These are phyloP conservation scores for Catagonus wagneri DNA, from an alignment of 2,113 vertebrate species.

Conservation along the genomic window DNA sequence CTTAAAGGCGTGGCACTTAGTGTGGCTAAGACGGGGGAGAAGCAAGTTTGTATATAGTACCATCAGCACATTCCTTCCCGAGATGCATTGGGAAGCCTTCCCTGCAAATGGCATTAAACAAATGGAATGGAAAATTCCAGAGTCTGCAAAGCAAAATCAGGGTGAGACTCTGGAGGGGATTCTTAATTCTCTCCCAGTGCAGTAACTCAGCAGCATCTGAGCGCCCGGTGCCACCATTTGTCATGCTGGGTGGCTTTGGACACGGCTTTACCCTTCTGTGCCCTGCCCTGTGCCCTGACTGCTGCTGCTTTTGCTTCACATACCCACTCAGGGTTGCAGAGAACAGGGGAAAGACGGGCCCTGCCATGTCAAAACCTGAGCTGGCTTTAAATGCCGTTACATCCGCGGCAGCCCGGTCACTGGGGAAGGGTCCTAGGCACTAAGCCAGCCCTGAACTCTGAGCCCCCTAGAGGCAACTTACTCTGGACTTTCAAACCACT, in stretches of 20 bases:
- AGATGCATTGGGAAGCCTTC: not conserved
- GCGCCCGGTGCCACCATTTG: not conserved
- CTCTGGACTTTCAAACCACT: not conserved
- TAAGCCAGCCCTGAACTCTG: not conserved
- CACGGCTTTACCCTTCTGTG: not conserved
- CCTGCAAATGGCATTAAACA: not conserved
- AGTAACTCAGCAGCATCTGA: not conserved
- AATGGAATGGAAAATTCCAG: conserved; percentile 68
- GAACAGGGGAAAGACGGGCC: not conserved
- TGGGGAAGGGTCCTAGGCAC: not conserved
- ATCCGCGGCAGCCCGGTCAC: not conserved
- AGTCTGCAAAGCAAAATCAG: not conserved
- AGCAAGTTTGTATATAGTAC: not conserved
- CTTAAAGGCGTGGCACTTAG: conserved; percentile 27
- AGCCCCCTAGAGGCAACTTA: not conserved
- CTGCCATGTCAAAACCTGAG: not conserved
- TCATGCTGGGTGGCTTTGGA: not conserved
- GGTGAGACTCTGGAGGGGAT: not conserved
- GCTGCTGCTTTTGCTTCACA: not conserved
- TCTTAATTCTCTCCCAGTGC: not conserved
- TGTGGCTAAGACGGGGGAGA: conserved; percentile 49
- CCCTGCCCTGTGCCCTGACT: accelerated
- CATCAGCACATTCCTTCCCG: conserved; percentile 47
- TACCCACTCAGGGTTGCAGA: too few relatives aligned
- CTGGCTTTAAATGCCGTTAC: not conserved